These are phyloP conservation scores for Poeciliopsis gracilis DNA, from an alignment of 2,797 vertebrate genomes.

Conservation along the genomic window DNA sequence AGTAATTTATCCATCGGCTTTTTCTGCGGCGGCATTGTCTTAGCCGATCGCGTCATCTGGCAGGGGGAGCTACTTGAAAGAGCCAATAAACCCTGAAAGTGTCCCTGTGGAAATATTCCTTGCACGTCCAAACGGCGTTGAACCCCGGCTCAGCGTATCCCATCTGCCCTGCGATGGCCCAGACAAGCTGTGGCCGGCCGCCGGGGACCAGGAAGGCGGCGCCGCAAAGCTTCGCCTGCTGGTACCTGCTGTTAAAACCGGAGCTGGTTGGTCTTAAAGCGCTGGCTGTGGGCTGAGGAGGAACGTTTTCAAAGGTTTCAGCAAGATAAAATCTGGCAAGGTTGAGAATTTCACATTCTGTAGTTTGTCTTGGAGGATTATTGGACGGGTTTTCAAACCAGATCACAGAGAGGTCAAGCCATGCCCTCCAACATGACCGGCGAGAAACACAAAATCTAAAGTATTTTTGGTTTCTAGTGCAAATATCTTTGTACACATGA, in stretches of 20 bases:
- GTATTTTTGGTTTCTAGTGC: no score
- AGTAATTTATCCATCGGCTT: not conserved
- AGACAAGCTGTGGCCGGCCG: constrained; percentile 11
- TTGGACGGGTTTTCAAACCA: not conserved
- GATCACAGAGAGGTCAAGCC: not conserved
- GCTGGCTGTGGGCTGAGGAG: not conserved
- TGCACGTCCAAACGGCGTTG: constrained; percentile 20
- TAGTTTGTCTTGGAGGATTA: not conserved
- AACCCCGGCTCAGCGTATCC: constrained; percentile 15
- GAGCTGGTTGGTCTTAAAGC: constrained; percentile 4
- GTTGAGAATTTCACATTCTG: not conserved
- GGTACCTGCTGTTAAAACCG: constrained; percentile 23
- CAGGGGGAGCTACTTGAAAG: constrained; percentile 12
- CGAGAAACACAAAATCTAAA: not conserved
- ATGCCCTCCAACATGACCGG: not conserved
- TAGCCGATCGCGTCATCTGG: constrained; percentile 17
- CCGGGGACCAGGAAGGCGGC: constrained; percentile 9
- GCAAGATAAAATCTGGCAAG: not conserved
- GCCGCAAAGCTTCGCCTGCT: constrained; percentile 7
- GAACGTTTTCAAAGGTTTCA: not conserved
- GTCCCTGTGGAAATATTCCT: constrained; percentile 30
- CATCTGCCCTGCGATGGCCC: constrained; percentile 22
- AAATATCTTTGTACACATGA: no score
- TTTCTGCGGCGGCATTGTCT: constrained; percentile 10
- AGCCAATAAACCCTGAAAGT: constrained; percentile 24